These are phyloP conservation scores for Acipenser ruthenus DNA, from an alignment of 2,797 vertebrate species.

Conservation along the genomic window DNA sequence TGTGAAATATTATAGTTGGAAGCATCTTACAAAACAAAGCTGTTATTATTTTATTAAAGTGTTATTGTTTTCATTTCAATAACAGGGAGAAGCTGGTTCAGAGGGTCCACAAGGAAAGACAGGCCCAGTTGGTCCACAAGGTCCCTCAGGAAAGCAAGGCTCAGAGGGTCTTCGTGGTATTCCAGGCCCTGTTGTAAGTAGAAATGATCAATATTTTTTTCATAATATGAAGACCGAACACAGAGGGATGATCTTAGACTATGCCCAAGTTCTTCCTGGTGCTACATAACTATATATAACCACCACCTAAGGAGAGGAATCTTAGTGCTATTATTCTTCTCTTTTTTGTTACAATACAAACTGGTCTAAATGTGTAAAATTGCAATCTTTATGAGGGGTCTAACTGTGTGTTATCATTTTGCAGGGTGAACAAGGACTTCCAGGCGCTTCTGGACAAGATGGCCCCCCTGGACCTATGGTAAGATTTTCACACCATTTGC, in stretches of 20 bases:
- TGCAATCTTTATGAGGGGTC: too few relatives aligned
- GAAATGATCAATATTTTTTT: background rate
- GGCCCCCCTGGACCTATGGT: slow-evolving; percentile 89
- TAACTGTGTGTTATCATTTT: slow-evolving; percentile 21
- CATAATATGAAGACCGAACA: too few relatives aligned
- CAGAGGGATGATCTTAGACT: too few relatives aligned
- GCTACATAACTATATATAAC: too few relatives aligned
- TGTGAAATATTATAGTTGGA: background rate
- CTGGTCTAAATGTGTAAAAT: too few relatives aligned
- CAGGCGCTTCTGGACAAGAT: slow-evolving; percentile 83
- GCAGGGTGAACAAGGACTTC: slow-evolving; percentile 90
- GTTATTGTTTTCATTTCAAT: slow-evolving; percentile 17
- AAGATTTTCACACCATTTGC: slow-evolving; percentile 32
- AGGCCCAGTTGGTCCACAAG: slow-evolving; percentile 92
- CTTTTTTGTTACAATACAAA: too few relatives aligned
- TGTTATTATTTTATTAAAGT: too few relatives aligned
- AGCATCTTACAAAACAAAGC: background rate
- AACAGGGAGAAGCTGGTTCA: slow-evolving; percentile 81
- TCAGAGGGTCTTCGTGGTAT: slow-evolving; percentile 93
- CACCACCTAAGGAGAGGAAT: too few relatives aligned
- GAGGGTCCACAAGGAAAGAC: slow-evolving; percentile 93
- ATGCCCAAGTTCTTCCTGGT: too few relatives aligned
- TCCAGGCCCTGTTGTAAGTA: slow-evolving; percentile 88
- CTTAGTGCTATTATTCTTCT: too few relatives aligned
- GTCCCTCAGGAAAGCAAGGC: slow-evolving; percentile 87